Base-by-base conservation (phyloP, 1,140 invertebrate species). In the Calosoma granatense region DNA sequence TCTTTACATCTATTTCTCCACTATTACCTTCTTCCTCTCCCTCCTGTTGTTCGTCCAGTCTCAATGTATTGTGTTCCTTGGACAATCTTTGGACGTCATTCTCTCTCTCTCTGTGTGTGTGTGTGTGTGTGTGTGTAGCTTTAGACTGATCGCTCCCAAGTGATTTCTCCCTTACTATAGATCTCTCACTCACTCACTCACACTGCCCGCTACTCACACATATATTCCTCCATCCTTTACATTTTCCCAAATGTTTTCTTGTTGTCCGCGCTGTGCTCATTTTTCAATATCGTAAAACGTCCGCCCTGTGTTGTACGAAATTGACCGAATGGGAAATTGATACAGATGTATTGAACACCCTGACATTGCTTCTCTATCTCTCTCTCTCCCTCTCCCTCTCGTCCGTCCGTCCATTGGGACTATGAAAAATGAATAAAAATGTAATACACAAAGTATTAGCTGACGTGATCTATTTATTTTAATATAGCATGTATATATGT, bases 251-350 rank as follows among this genome's bases (percentile, higher is more conserved):
- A 47, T 47, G 41, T 47, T 17, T 36, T 47, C 6, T 47, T 47
- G 41, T 47, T 47, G 41, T 47, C 41, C 41, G 41, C 15, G 26
- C 26, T 9, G 17, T 47, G 41, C 41, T 47, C 41, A 47, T 47
- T 47, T 47, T 47, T 47, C 41, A 47, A 47, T 47, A 47, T 47
- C 41, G 9, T 47, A 47, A 47, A 47, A 47, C 41, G 41, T 47
- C 41, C 41, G 41, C 41, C 41, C 41, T 47, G 17, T 47, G n/a
- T n/a, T n/a, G 17, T 47, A 47, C 41, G 41, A 47, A 47, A 47
- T 47, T 47, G 41, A 47, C 41, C 41, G 41, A 47, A 47, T 47
- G 41, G 41, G 41, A 47, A 11, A 47, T 30, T 11, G 15, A 47
- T 47, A 47, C 41, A 47, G 41, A 47, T 47, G 17, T 47, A 47